Evolutionary conservation across 2,797 vertebrate species (phyloP).

Genomic region (Lates japonicus): DNA sequence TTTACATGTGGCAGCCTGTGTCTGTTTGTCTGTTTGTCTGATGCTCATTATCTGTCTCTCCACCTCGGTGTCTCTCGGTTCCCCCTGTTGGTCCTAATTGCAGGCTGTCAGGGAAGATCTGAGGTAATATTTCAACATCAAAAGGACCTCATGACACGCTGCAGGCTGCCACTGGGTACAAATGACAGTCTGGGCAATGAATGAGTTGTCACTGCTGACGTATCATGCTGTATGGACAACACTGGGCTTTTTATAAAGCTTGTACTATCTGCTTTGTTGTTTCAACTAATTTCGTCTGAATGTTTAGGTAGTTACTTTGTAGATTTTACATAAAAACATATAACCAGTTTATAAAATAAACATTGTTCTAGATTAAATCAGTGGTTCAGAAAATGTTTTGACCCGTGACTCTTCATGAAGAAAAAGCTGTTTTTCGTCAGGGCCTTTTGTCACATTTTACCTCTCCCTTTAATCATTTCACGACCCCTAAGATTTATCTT

Average conservation of each 20-base stretch:
- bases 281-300: neutral
- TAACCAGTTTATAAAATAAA: too few relatives aligned
- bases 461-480: neutral
- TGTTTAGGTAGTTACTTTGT: neutral
- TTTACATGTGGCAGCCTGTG: slow-evolving; percentile 56
- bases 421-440: neutral
- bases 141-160: slow-evolving; percentile 53
- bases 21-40: slow-evolving; percentile 54
- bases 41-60: slow-evolving; percentile 48
- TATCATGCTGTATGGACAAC: slow-evolving; percentile 13
- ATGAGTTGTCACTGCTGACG: slow-evolving; percentile 52
- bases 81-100: slow-evolving; percentile 51
- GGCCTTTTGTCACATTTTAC: neutral
- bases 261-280: slow-evolving; percentile 7
- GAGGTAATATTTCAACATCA: slow-evolving; percentile 59
- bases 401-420: neutral
- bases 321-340: neutral
- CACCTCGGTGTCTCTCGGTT: slow-evolving; percentile 35
- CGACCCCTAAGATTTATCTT: neutral
- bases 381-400: neutral
- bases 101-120: slow-evolving; percentile 46
- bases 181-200: slow-evolving; percentile 45
- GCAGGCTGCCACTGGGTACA: slow-evolving; percentile 36
- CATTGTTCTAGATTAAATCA: neutral
- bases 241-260: slow-evolving; percentile 8